Evolutionary conservation across 1,140 invertebrate genomes (phyloP).

Genomic region (Berghia stephanieae): DNA sequence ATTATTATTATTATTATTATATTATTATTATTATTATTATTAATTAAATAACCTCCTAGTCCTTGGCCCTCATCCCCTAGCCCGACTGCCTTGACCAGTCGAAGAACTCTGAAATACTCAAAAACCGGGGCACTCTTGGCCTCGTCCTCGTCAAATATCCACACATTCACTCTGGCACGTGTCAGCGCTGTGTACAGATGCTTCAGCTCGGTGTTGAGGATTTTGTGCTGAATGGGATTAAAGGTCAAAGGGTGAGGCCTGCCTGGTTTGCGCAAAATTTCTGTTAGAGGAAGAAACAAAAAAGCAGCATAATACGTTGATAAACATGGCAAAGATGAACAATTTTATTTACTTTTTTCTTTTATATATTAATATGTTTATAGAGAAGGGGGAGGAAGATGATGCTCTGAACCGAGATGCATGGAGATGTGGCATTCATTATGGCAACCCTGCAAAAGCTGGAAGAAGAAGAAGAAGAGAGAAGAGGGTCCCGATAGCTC

Average conservation of each 20-base stretch:
- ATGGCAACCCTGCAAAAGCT: too few species aligned
- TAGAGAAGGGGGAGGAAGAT: background rate
- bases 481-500: too few species aligned
- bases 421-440: too few species aligned
- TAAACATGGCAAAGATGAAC: background rate
- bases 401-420: too few species aligned
- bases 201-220: constrained; percentile 61
- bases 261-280: constrained; percentile 42
- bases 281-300: constrained; percentile 31
- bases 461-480: too few species aligned
- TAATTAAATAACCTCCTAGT: constrained; percentile 15
- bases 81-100: constrained; percentile 40
- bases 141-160: constrained; percentile 59
- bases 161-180: constrained; percentile 57
- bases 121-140: constrained; percentile 57
- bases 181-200: constrained; percentile 59
- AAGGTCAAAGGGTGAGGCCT: constrained; percentile 56
- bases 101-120: constrained; percentile 55
- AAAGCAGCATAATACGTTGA: background rate
- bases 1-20: background rate
- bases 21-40: background rate
- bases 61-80: constrained; percentile 30
- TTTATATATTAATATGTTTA: constrained; percentile 15
- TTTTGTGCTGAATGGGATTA: constrained; percentile 58
- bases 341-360: background rate